Evolutionary conservation across 2,113 vertebrate genomes (phyloP), one percentile per base, ranked within the genome.

Genomic region (Rhineura floridana): DNA sequence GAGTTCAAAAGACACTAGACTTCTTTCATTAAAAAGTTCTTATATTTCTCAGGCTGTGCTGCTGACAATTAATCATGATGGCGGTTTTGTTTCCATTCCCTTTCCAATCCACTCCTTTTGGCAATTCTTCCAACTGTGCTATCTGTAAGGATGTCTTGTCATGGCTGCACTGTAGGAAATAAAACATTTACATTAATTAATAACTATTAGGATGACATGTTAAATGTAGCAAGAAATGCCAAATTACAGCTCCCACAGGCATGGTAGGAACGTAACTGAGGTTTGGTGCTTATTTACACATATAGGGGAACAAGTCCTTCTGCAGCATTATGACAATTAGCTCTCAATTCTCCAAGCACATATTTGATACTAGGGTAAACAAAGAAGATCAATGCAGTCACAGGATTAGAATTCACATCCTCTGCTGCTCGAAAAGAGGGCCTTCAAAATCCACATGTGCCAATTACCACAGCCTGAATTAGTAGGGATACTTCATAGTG

Each of bases 311-410:
- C 0, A 0, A 44, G 2, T 11, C 1, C 10, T 50, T 78, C 67
- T 52, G 5, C 19, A 79, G 6, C 12, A 50, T 46, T 62, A 65
- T 0, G 0, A 50, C 5, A 72, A 67, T 69, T 65, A 10, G 0
- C 12, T 1, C 48, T 77, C 63, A 63, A 42, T 55, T 52, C 2
- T 65, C 6, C 2, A 52, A n/a, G 19, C 46, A 1, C 36, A 30
- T 76, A 25, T 7, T 52, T 62, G 59, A 89, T 92, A 83, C 65
- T 0, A 63, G 91, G 73, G 89, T 81, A 70, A 6, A 0, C 17
- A 6, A 36, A 11, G 44, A n/a, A 79, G 5, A 0, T 0, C n/a
- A 13, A 36, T 5, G 1, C 13, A 44, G 17, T 33, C 12, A 17
- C 59, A 63, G 69, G 23, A 46, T 46, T 46, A 28, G 9, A 65